A percentile compares a stretch with the other conserved stretches of the same genome.
These are phyloP conservation scores for Calosoma granatense DNA, from an alignment of 1,140 invertebrate species.

Conservation along the genomic window DNA sequence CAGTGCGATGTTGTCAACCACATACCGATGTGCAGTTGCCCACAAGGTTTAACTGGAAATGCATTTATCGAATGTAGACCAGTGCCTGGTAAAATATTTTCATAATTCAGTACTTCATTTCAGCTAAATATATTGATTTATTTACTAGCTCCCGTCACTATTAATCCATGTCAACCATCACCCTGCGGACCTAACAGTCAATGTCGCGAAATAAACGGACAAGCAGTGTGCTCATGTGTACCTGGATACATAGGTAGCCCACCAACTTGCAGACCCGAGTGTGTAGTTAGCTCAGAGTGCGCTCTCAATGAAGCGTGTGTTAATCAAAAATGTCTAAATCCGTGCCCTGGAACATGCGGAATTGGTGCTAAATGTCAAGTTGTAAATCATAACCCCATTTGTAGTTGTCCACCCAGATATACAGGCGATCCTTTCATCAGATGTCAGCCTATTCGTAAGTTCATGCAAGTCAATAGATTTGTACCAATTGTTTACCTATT, in stretches of 20 bases:
- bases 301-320: constrained; percentile 58
- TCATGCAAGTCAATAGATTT: constrained; percentile 10
- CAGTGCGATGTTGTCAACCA: constrained; percentile 54
- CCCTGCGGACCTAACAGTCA: constrained; percentile 69
- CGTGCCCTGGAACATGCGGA: constrained; percentile 65
- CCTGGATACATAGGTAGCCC: constrained; percentile 62
- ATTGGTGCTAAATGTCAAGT: constrained; percentile 55
- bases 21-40: constrained; percentile 52
- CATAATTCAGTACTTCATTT: constrained; percentile 42
- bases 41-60: constrained; percentile 50
- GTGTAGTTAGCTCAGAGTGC: constrained; percentile 55
- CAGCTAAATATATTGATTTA: constrained; percentile 32
- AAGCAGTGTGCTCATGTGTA: constrained; percentile 62
- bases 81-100: constrained; percentile 37
- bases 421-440: constrained; percentile 61
- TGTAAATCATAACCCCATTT: constrained; percentile 66
- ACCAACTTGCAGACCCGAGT: constrained; percentile 50
- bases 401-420: constrained; percentile 52
- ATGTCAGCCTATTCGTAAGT: constrained; percentile 37
- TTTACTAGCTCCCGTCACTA: constrained; percentile 35
- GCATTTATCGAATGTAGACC: constrained; percentile 49
- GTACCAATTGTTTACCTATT: constrained; percentile 16
- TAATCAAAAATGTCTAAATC: constrained; percentile 60
- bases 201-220: constrained; percentile 52
- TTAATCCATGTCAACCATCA: constrained; percentile 55